Percentiles rank a stretch among this genome's conserved stretches.
These are phyloP conservation scores for Drosophila longiperda DNA, from an alignment of 2,888 invertebrate species.

Conservation along the genomic window DNA sequence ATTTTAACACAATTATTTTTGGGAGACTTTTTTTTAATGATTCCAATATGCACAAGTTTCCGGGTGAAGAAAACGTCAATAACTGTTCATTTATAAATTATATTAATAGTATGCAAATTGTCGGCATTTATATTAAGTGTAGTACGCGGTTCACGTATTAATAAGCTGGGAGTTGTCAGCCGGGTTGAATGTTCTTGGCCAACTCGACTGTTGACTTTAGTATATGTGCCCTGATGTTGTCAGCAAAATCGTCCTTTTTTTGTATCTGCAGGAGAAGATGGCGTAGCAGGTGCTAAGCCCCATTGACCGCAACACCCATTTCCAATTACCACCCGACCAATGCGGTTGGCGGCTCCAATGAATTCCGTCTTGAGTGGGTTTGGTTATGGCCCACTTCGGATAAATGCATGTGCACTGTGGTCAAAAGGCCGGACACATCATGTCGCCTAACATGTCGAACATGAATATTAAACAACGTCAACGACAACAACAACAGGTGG, in stretches of 20 bases:
- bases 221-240: background rate
- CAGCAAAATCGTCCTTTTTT: background rate
- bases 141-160: constrained; percentile 1
- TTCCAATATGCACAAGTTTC: background rate
- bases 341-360: constrained; percentile 46
- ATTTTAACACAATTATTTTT: background rate
- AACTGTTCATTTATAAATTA: background rate
- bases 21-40: background rate
- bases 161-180: constrained; percentile 14
- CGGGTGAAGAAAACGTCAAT: background rate
- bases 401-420: background rate
- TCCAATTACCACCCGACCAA: constrained; percentile 10
- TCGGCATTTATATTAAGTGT: background rate
- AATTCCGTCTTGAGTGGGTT: constrained; percentile 34
- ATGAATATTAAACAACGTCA: constrained; percentile 54
- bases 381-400: constrained; percentile 32
- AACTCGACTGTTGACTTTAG: background rate
- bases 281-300: constrained; percentile 61
- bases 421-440: constrained; percentile 60
- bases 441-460: constrained; percentile 75
- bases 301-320: constrained; percentile 5
- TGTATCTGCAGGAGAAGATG: constrained; percentile 36
- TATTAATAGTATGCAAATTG: constrained; percentile 11
- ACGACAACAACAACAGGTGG: constrained; percentile 64
- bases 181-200: constrained; percentile 56